These are phyloP conservation scores for Trichacis sp. DNA, from an alignment of 2,888 invertebrate species.

Conservation along the genomic window DNA sequence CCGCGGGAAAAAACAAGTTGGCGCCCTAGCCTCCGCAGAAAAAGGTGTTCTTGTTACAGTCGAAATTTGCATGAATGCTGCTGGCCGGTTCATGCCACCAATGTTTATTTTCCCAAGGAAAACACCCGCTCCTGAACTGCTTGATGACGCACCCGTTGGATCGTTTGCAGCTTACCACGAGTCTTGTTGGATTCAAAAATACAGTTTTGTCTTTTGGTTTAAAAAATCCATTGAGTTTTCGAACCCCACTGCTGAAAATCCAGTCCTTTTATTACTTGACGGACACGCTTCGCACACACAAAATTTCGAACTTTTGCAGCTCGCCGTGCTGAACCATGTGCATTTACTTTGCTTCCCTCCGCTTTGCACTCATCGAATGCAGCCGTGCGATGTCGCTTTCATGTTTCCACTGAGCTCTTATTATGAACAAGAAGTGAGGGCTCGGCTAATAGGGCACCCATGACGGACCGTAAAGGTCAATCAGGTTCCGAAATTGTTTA, in stretches of 20 bases:
- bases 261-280: slow-evolving; percentile 58
- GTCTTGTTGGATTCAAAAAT: slow-evolving; percentile 17
- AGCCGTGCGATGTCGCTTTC: slow-evolving; percentile 49
- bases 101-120: slow-evolving; percentile 50
- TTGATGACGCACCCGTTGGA: slow-evolving; percentile 14
- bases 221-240: background rate
- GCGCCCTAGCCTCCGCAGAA: slow-evolving; percentile 53
- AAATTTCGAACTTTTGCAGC: slow-evolving; percentile 53
- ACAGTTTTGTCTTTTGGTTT: background rate
- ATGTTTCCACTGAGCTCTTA: slow-evolving; percentile 48
- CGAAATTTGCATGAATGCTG: slow-evolving; percentile 50
- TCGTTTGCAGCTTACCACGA: slow-evolving; percentile 2
- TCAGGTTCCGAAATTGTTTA: slow-evolving; percentile 50
- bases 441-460: slow-evolving; percentile 45
- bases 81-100: slow-evolving; percentile 49
- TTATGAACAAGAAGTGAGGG: slow-evolving; percentile 47
- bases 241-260: slow-evolving; percentile 12
- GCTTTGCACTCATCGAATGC: slow-evolving; percentile 50
- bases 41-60: slow-evolving; percentile 49
- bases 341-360: slow-evolving; percentile 59
- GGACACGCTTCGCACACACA: slow-evolving; percentile 58
- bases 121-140: slow-evolving; percentile 1
- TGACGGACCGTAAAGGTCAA: slow-evolving; percentile 47
- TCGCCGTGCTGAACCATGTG: slow-evolving; percentile 48
- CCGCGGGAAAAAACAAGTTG: slow-evolving; percentile 51